Percentiles rank a stretch among this genome's conserved stretches.
Conservation (phyloP, 2,888 invertebrate genomes). For the Plebejus anna region DNA sequence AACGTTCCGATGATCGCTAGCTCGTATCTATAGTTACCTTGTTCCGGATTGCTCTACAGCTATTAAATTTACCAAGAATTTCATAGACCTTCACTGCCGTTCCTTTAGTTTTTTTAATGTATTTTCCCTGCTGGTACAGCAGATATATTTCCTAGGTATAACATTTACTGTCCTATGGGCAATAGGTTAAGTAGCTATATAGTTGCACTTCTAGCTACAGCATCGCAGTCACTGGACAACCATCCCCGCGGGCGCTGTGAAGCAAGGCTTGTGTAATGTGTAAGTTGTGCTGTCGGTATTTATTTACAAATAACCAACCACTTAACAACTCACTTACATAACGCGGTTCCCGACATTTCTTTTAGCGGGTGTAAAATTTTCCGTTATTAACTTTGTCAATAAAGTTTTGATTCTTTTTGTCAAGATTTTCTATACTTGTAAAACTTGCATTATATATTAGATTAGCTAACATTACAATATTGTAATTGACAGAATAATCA, state of each 20-base stretch:
- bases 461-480: not conserved
- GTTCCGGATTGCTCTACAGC: no score
- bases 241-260: slow-evolving; percentile 44
- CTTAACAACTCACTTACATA: slow-evolving; percentile 28
- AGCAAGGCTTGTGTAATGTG: slow-evolving; percentile 48
- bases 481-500: not conserved
- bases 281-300: slow-evolving; percentile 51
- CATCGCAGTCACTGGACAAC: not conserved
- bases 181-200: not conserved
- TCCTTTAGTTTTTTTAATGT: no score
- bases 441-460: not conserved
- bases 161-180: not conserved
- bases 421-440: not conserved
- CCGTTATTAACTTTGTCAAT: not conserved
- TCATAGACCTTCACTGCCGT: no score
- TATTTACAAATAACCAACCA: slow-evolving; percentile 45
- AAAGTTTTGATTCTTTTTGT: no score
- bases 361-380: slow-evolving; percentile 5
- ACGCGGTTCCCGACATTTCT: slow-evolving; percentile 1
- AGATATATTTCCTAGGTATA: no score
- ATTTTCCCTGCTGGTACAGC: no score
- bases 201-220: not conserved
- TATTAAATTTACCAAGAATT: no score
- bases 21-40: no score
- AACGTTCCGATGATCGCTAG: no score